Base-by-base conservation (phyloP, 1,140 invertebrate species). In the Euglossa dilemma region DNA sequence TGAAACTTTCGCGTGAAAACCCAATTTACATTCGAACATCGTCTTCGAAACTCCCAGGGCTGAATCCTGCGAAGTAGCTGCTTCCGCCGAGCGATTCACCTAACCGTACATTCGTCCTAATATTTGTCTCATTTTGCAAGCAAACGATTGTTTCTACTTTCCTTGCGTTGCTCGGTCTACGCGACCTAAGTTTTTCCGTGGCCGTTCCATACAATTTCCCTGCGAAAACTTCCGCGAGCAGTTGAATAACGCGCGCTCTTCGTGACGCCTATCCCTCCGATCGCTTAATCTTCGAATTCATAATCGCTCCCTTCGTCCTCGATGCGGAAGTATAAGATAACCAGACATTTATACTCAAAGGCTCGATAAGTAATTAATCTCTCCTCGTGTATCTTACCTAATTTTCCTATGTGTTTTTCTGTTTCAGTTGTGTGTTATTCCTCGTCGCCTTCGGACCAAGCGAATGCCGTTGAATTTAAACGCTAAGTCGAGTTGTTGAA, bases 21-120 rank as follows among this genome's bases (percentile, higher is more conserved):
- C 71, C 73, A 88, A 87, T 90, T 90, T 90, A 83, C 88, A 86
- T 87, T 87, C 52, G 61, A 47, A 50, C 45, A 73, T 56, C 73
- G 72, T 82, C 52, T 76, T 82, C 18, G 73, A 28, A 82, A 76
- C 63, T 81, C 54, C 16, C 6, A 20, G 5, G n/a, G n/a, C n/a
- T 28, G 72, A 57, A 67, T 25, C 50, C 52, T 9, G 50, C 50
- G n/a, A 28, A 66, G 59, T 45, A 56, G 23, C 36, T 56, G 71
- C 52, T 36, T n/a, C 50, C 18, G 43, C 72, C 25, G 36, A 11
- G 45, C 63, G 45, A 59, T 59, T 25, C 52, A 36, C 52, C 54
- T 76, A 67, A 82, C 61, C 54, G 45, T 82, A 82, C n/a, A 59
- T 76, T 82, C 45, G 0, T 18, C 16, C 12, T 64, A 75, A 67